Base-by-base conservation (phyloP, 2,797 vertebrate species). In the Zalophus californianus region DNA sequence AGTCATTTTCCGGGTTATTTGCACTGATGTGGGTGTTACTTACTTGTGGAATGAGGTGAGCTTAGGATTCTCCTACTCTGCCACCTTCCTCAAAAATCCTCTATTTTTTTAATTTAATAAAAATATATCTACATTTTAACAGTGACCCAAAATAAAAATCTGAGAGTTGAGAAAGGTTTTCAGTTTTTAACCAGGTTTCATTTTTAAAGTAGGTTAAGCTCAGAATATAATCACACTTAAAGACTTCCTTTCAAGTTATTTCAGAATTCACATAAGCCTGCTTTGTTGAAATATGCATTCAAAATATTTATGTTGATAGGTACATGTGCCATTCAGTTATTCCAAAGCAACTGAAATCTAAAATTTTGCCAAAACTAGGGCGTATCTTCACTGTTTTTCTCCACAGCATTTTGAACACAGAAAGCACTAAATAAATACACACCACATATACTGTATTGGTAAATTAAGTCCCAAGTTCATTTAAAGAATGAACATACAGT, bases 121-220 rank as follows among this genome's bases (percentile, higher is more conserved):
- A 87, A 86, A 88, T 64, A 38, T 52, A 32, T 44, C 29, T 75
- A 64, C 16, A 84, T 4, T 38, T 88, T 86, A 68, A 60, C 56
- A 79, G 32, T 95, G 35, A 95, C 75, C 62, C 82, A 88, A 96
- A 96, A 93, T 91, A 93, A 94, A 93, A 95, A 77, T 54, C 56
- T 72, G 41, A 48, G 41, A 68, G 3, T 27, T 87, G 29, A 25
- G 72, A 93, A 94, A 84, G 1, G 1, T 78, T 87, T 97, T 86
- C 32, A 2, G 5, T 91, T 94, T 96, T 91, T n/a, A 77, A 85
- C 23, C 79, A 95, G 80, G 56, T 89, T 96, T 91, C 58, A 78
- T 87, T 95, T 93, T 78, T 92, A 82, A 96, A 92, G 80, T 80
- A 97, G 91, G 86, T 96, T 96, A 92, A 87, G 15, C 38, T 93